Evolutionary conservation across 2,888 invertebrate species (phyloP).

Genomic region (Zygaena filipendulae): DNA sequence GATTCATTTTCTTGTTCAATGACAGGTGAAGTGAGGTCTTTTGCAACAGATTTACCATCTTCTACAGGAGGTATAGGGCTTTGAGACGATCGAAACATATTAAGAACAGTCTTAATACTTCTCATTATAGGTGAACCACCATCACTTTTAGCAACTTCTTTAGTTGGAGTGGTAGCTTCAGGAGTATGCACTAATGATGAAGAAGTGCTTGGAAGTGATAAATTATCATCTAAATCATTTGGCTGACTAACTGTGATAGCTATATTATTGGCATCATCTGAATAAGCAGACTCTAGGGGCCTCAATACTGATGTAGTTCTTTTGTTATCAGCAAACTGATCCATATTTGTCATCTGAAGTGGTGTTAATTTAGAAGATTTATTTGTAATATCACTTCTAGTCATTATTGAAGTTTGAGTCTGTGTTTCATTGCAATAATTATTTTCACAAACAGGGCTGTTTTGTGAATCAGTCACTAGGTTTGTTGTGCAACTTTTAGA

Average conservation of each 20-base stretch:
- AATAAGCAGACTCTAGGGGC: constrained; percentile 25
- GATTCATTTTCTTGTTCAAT: constrained; percentile 10
- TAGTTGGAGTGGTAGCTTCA: constrained; percentile 52
- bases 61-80: constrained; percentile 42
- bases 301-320: constrained; percentile 26
- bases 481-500: constrained; percentile 45
- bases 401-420: constrained; percentile 32
- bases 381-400: constrained; percentile 28
- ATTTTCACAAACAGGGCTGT: constrained; percentile 25
- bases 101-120: constrained; percentile 51
- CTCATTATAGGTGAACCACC: constrained; percentile 53
- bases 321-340: constrained; percentile 27
- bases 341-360: constrained; percentile 32
- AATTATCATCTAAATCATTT: constrained; percentile 38
- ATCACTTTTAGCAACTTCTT: constrained; percentile 35
- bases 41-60: constrained; percentile 16
- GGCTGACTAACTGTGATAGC: constrained; percentile 28
- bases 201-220: constrained; percentile 40
- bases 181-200: constrained; percentile 43
- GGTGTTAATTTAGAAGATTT: constrained; percentile 39
- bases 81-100: constrained; percentile 54
- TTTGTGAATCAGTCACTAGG: constrained; percentile 18
- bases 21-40: constrained; percentile 12
- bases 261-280: constrained; percentile 22
- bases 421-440: constrained; percentile 22